These are phyloP conservation scores for Anaspis maculata DNA, from an alignment of 2,888 invertebrate genomes.

Conservation along the genomic window DNA sequence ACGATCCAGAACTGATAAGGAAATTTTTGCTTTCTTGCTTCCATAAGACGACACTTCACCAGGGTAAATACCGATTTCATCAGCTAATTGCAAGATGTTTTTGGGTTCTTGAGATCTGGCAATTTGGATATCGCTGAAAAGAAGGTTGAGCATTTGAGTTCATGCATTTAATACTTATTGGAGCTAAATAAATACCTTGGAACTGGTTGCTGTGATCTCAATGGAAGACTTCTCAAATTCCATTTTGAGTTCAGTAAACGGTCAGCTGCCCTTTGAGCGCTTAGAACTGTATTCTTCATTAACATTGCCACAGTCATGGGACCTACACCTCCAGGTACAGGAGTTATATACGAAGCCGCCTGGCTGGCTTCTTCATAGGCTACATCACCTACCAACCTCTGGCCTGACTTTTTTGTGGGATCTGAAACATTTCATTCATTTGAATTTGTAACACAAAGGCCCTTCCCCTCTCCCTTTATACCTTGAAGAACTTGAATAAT, in stretches of 20 bases:
- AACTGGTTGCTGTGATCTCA: slow-evolving; percentile 62
- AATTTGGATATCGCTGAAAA: slow-evolving; percentile 77
- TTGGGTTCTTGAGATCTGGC: slow-evolving; percentile 85
- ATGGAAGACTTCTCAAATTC: slow-evolving; percentile 60
- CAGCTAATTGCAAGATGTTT: slow-evolving; percentile 64
- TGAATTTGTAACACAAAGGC: not conserved
- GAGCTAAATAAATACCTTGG: slow-evolving; percentile 66
- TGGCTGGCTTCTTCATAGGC: slow-evolving; percentile 70
- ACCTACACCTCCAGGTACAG: slow-evolving; percentile 95
- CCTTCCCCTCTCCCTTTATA: no score
- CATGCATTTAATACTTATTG: no score
- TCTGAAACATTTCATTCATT: slow-evolving; percentile 56
- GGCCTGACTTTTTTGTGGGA: slow-evolving; percentile 66
- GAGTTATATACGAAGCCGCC: slow-evolving; percentile 84
- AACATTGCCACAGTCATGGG: slow-evolving; percentile 99
- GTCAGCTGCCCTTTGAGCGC: slow-evolving; percentile 60
- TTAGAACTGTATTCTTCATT: slow-evolving; percentile 87
- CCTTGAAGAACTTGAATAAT: no score
- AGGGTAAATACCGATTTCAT: slow-evolving; percentile 74
- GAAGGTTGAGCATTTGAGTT: no score
- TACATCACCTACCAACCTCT: slow-evolving; percentile 91
- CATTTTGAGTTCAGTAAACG: slow-evolving; percentile 55
- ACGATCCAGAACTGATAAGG: slow-evolving; percentile 70
- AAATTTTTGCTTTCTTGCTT: slow-evolving; percentile 88
- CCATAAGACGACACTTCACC: slow-evolving; percentile 87